phyloP scores from a whole-genome alignment of 1,140 invertebrate genomes.

The Lepidurus packardi region DNA sequence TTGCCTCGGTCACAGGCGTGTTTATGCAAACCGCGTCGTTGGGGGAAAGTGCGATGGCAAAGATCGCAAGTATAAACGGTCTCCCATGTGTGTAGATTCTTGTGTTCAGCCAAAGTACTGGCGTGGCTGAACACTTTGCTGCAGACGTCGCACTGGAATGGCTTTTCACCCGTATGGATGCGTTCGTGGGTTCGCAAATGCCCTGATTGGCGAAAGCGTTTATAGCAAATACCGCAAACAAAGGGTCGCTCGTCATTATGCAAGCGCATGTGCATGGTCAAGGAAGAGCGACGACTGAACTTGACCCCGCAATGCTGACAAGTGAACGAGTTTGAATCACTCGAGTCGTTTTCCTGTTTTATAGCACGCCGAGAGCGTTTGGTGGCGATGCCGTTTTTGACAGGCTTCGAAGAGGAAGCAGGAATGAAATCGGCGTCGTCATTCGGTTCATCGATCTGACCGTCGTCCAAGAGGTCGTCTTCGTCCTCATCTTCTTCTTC shows the following conservation, averaged over 20 bases:
- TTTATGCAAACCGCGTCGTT: slow-evolving; percentile 18
- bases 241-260: slow-evolving; percentile 64
- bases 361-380: neutral
- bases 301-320: neutral
- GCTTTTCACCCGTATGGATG: neutral
- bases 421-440: neutral
- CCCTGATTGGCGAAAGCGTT: slow-evolving; percentile 54
- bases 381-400: neutral
- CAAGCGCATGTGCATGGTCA: slow-evolving; percentile 64
- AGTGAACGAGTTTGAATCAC: neutral
- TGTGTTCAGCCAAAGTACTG: neutral
- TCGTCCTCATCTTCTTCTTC: neutral
- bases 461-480: neutral
- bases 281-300: neutral
- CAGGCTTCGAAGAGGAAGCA: neutral
- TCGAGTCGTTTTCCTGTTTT: neutral
- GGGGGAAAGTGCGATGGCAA: neutral
- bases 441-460: neutral
- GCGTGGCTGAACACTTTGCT: neutral
- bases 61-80: neutral
- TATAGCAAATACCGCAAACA: slow-evolving; percentile 70
- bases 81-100: neutral
- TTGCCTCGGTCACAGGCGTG: neutral
- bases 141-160: neutral
- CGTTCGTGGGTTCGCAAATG: slow-evolving; percentile 13